Conservation (phyloP, 1,140 invertebrate genomes). For the Geopemphigus sp. region DNA sequence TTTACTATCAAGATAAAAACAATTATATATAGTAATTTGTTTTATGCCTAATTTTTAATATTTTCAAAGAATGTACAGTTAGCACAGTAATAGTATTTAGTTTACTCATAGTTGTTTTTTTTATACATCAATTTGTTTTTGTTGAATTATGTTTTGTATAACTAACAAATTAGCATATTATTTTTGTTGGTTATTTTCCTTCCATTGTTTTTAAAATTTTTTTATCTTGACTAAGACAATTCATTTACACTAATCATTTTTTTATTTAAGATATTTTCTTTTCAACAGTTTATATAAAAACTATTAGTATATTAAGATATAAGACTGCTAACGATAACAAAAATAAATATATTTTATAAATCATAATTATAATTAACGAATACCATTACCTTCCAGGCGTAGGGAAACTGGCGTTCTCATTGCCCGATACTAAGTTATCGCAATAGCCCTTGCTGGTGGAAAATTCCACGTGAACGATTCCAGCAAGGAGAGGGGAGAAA, state of each 20-base stretch:
- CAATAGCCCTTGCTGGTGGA: background rate
- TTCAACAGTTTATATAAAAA: background rate
- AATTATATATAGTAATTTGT: background rate
- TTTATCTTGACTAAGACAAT: background rate
- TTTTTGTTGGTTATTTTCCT: background rate
- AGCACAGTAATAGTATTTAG: too few relatives aligned
- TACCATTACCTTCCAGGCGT: slow-evolving; percentile 8
- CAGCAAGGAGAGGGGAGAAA: background rate
- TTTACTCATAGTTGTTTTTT: too few relatives aligned
- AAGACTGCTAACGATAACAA: slow-evolving; percentile 24
- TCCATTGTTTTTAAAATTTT: background rate
- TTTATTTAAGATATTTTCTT: background rate
- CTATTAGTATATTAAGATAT: background rate
- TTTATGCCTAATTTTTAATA: too few relatives aligned
- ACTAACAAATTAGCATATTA: slow-evolving; percentile 7
- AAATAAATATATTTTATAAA: slow-evolving; percentile 14
- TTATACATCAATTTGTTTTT: background rate
- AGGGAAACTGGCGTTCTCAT: too few relatives aligned
- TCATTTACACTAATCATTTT: background rate
- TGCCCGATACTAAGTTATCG: too few relatives aligned
- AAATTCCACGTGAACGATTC: background rate
- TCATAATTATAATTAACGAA: background rate
- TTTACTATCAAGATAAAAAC: background rate
- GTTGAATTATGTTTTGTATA: background rate
- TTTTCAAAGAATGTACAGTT: too few relatives aligned